A percentile compares a stretch with the other conserved stretches of the same genome.
These are phyloP conservation scores for Oconnorella tubifera DNA, from an alignment of 2,888 invertebrate species.

Conservation along the genomic window DNA sequence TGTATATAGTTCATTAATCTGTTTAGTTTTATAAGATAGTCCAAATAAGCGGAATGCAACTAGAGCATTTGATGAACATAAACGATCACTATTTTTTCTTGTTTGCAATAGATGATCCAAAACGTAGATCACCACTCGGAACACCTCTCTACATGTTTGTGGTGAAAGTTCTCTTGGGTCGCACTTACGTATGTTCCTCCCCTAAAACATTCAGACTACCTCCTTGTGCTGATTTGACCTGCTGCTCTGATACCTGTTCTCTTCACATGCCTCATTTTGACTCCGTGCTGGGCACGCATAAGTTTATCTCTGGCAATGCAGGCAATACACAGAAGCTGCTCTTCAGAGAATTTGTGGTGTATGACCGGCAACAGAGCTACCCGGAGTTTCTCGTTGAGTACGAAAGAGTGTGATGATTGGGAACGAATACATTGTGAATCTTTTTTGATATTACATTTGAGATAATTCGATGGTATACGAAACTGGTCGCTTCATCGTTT, in stretches of 20 bases:
- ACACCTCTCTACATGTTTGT: constrained; percentile 19
- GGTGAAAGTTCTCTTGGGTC: constrained; percentile 18
- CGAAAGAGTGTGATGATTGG: background rate
- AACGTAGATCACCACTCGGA: constrained; percentile 1
- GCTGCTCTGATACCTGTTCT: constrained; percentile 6
- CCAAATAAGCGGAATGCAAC: too few species aligned
- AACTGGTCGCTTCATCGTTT: too few species aligned
- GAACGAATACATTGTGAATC: too few species aligned
- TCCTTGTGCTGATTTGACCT: constrained; percentile 12
- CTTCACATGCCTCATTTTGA: background rate
- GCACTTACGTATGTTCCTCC: constrained; percentile 7
- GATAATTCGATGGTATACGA: too few species aligned
- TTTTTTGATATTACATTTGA: too few species aligned
- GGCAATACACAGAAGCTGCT: background rate
- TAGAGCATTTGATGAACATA: too few species aligned
- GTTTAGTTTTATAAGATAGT: too few species aligned
- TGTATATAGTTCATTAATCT: too few species aligned
- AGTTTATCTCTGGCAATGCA: background rate
- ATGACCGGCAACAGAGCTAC: background rate
- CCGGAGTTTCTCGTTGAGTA: constrained; percentile 5
- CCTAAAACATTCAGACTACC: constrained; percentile 10
- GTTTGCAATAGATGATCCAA: constrained; percentile 14
- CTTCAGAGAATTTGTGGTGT: background rate
- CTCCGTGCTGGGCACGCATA: constrained; percentile 24
- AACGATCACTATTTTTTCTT: too few species aligned